Evolutionary conservation across 2,888 invertebrate species (phyloP).

Genomic region (Limnephilus lunatus): DNA sequence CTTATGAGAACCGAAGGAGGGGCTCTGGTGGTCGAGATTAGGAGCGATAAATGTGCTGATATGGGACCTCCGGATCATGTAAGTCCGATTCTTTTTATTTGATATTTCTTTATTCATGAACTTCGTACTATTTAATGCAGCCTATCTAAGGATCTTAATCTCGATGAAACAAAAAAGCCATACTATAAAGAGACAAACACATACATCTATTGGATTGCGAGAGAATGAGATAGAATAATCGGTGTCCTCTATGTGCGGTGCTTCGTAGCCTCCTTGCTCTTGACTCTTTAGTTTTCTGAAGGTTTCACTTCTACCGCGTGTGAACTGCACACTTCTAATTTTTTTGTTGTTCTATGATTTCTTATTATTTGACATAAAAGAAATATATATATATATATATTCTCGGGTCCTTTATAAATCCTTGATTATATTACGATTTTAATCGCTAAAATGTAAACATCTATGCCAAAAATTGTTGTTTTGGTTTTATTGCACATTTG

Average conservation of each 20-base stretch:
- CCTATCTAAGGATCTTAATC: no score
- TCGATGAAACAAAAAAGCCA: no score
- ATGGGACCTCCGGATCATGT: slow-evolving; percentile 75
- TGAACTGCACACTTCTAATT: no score
- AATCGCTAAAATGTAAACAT: background rate
- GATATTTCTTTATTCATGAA: background rate
- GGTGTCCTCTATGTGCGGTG: no score
- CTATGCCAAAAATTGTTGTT: background rate
- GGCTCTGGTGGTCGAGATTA: slow-evolving; percentile 98
- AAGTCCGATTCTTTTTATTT: slow-evolving; percentile 48
- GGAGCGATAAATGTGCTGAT: slow-evolving; percentile 89
- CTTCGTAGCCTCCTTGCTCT: no score
- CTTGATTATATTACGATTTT: background rate
- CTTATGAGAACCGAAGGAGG: slow-evolving; percentile 93
- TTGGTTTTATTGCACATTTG: background rate
- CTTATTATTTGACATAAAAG: background rate
- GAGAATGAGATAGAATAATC: no score
- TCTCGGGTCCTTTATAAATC: background rate
- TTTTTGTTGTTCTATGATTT: background rate
- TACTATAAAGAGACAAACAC: no score
- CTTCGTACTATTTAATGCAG: no score
- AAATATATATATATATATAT: background rate
- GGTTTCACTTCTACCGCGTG: no score
- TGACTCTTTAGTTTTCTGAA: no score
- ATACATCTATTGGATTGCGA: no score